A percentile compares a stretch with the other conserved stretches of the same genome.
phyloP scores from a whole-genome alignment of 1,140 invertebrate species.

The Holotrichia oblita region DNA sequence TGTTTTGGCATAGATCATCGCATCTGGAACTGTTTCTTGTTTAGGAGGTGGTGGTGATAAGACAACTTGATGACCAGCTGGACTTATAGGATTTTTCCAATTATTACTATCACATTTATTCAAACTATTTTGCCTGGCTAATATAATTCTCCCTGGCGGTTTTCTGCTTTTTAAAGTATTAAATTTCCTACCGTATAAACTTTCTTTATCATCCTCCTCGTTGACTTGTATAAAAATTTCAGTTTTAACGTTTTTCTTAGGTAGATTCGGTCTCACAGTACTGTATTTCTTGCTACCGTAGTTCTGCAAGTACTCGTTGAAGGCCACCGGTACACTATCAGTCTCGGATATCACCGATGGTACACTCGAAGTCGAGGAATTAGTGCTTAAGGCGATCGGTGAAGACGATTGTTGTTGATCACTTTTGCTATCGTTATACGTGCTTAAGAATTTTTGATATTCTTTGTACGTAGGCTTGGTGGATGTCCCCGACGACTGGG shows the following conservation, averaged over 20 bases:
- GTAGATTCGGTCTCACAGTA: slow-evolving; percentile 47
- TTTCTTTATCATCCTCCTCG: slow-evolving; percentile 38
- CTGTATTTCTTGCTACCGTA: slow-evolving; percentile 52
- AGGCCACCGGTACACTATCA: slow-evolving; percentile 38
- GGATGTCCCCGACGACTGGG: slow-evolving; percentile 7
- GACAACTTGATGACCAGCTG: background rate
- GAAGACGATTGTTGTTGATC: slow-evolving; percentile 44
- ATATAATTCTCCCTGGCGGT: slow-evolving; percentile 45
- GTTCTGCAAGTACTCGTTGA: slow-evolving; percentile 49
- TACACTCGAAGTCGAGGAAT: slow-evolving; percentile 20
- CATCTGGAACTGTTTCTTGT: slow-evolving; percentile 5
- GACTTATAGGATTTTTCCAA: background rate
- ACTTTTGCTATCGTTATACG: slow-evolving; percentile 51
- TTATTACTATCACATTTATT: slow-evolving; percentile 17
- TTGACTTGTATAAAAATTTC: slow-evolving; percentile 56
- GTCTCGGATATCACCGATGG: slow-evolving; percentile 34
- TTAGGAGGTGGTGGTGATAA: slow-evolving; percentile 12
- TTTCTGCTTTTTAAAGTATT: slow-evolving; percentile 42
- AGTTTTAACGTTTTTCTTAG: slow-evolving; percentile 43
- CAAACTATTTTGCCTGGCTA: slow-evolving; percentile 1
- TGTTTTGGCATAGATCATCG: slow-evolving; percentile 34
- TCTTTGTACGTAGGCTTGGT: slow-evolving; percentile 51
- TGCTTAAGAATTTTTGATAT: slow-evolving; percentile 53
- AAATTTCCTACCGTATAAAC: slow-evolving; percentile 31
- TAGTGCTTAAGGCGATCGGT: background rate